Conservation (phyloP, 2,113 vertebrate genomes). For the Ciconia boyciana region DNA sequence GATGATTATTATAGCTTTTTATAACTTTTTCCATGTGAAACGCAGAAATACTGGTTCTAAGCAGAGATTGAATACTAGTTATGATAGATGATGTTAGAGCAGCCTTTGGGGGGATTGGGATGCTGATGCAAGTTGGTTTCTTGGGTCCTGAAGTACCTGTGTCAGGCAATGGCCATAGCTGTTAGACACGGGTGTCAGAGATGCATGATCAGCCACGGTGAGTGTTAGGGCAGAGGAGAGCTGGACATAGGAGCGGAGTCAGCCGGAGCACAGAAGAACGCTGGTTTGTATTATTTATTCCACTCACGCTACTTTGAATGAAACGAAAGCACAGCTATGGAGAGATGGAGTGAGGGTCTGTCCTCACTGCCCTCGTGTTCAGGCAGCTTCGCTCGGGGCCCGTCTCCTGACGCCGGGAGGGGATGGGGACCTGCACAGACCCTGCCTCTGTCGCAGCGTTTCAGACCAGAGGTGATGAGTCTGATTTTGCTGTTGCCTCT, state of each 20-base stretch:
- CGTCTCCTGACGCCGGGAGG: rapidly evolving
- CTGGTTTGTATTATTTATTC: background rate
- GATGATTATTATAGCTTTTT: background rate
- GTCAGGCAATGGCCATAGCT: background rate
- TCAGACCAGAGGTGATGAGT: background rate
- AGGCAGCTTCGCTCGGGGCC: background rate
- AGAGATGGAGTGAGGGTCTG: background rate
- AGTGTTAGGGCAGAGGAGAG: background rate
- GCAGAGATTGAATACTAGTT: background rate
- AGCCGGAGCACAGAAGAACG: background rate
- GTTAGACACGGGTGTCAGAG: background rate
- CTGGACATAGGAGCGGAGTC: rapidly evolving
- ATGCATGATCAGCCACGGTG: rapidly evolving
- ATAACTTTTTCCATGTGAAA: background rate
- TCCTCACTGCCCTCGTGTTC: background rate
- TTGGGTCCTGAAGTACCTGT: background rate
- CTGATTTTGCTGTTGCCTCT: background rate
- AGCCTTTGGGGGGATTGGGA: background rate
- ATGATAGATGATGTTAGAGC: background rate
- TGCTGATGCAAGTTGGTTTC: background rate
- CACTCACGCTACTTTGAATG: too few species aligned
- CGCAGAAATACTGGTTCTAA: background rate
- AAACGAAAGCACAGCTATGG: background rate
- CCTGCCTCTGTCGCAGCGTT: too few species aligned
- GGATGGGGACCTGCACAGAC: background rate